phyloP scores from a whole-genome alignment of 2,888 invertebrate genomes.

The Acanthacorydalis orientalis region DNA sequence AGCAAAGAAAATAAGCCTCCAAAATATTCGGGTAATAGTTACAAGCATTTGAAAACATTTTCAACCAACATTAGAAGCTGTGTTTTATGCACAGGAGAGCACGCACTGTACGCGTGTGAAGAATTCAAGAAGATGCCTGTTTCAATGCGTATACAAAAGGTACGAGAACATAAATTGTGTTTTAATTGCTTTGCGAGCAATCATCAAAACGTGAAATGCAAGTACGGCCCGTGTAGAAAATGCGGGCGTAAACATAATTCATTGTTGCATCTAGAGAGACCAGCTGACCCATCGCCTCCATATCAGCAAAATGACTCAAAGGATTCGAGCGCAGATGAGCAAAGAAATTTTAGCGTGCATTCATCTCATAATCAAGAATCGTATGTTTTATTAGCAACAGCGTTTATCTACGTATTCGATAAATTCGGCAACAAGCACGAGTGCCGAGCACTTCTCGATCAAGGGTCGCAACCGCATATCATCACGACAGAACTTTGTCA shows the following conservation, averaged over 20 bases:
- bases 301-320: background rate
- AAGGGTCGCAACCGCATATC: constrained; percentile 10
- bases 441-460: constrained; percentile 11
- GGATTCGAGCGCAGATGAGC: background rate
- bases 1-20: background rate
- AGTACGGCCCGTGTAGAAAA: background rate
- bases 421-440: constrained; percentile 5
- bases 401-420: constrained; percentile 7
- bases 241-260: background rate
- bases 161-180: background rate
- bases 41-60: background rate
- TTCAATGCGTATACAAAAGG: background rate
- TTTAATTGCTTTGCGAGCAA: background rate
- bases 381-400: constrained; percentile 8
- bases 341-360: too few relatives aligned
- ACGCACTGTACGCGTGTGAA: background rate
- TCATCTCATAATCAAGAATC: background rate
- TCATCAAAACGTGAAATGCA: background rate
- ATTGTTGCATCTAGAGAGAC: background rate
- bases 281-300: background rate
- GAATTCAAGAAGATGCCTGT: background rate
- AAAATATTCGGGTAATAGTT: background rate
- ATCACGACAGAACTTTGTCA: too few relatives aligned
- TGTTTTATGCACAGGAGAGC: background rate
- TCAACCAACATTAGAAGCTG: background rate